Evolutionary conservation across 1,140 invertebrate genomes (phyloP).

Genomic region (Cydia fagiglandana): DNA sequence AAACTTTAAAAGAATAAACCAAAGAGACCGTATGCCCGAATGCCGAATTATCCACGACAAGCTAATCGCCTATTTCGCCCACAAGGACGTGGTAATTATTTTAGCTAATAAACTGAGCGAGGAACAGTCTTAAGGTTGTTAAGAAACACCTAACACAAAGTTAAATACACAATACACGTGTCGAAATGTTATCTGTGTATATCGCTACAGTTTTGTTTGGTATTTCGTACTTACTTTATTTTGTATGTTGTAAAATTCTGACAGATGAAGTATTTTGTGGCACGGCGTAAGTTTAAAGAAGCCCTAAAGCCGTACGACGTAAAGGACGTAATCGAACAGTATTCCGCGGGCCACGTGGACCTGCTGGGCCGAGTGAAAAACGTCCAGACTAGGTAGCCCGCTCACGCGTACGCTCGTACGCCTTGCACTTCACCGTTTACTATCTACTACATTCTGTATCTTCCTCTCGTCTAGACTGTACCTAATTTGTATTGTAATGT

Average conservation of each 20-base stretch:
- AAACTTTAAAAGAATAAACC: no score
- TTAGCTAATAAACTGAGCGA: no score
- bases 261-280: slow-evolving; percentile 96
- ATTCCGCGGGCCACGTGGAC: slow-evolving; percentile 95
- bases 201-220: no score
- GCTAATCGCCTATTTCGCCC: no score
- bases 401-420: slow-evolving; percentile 49
- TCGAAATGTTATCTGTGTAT: no score
- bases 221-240: slow-evolving; percentile 41
- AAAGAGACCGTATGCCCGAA: no score
- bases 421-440: slow-evolving; percentile 60
- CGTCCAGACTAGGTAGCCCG: slow-evolving; percentile 89
- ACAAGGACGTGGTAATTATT: no score
- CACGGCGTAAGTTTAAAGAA: slow-evolving; percentile 96
- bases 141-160: no score
- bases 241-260: slow-evolving; percentile 64
- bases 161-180: no score
- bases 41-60: no score
- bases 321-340: slow-evolving; percentile 98
- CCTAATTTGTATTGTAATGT: slow-evolving; percentile 55
- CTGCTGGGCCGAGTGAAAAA: slow-evolving; percentile 93
- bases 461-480: slow-evolving; percentile 62
- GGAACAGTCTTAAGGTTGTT: no score
- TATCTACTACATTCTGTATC: slow-evolving; percentile 46
- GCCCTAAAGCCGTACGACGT: slow-evolving; percentile 98